Evolutionary conservation across 1,140 invertebrate genomes (phyloP), one percentile per base, ranked within the genome.

Genomic region (Saxidomus purpurata): DNA sequence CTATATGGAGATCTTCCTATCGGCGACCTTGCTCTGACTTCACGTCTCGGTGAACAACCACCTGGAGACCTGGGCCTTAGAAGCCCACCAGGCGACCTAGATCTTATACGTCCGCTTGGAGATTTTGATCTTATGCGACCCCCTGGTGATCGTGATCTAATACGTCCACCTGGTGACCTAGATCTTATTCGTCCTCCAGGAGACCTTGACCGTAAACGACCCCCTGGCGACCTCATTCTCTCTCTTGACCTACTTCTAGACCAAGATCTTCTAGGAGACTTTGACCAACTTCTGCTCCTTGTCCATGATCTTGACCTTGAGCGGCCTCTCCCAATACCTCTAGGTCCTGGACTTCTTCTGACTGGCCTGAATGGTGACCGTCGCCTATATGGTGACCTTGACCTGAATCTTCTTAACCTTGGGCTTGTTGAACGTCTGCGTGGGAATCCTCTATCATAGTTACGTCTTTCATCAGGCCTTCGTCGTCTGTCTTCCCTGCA

Each of bases 381-480:
- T 34, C 80, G 15, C n/a, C 87, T 83, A 36, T 63, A 79, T 40
- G 87, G 87, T 22, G 87, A 89, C 34, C 87, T 69, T 82, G 87
- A 83, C 47, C 87, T 82, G 28, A 25, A 61, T 76, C 87, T 71
- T 89, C 87, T 83, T 47, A 34, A 55, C 52, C 79, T 55, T 52
- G 87, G 87, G 40, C 87, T 88, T 31, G 59, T 79, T 52, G 86
- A 88, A n/a, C 86, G 63, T 76, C 87, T 38, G 31, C 87, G 61
- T 55, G 61, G 77, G 59, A 61, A 87, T 4, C 84, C 84, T 87
- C 74, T 79, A 47, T 81, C 87, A 84, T 43, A 83, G 11, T 36
- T 43, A 8, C 80, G 25, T 40, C 87, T 76, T 9, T 87, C 84
- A 87, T 77, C 74, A 6, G 43, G 25, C 28, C 84, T 36, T 43